Percentiles rank a stretch among this genome's conserved stretches.
Conservation (phyloP, 2,888 invertebrate genomes). For the Amblyteles armatorius region DNA sequence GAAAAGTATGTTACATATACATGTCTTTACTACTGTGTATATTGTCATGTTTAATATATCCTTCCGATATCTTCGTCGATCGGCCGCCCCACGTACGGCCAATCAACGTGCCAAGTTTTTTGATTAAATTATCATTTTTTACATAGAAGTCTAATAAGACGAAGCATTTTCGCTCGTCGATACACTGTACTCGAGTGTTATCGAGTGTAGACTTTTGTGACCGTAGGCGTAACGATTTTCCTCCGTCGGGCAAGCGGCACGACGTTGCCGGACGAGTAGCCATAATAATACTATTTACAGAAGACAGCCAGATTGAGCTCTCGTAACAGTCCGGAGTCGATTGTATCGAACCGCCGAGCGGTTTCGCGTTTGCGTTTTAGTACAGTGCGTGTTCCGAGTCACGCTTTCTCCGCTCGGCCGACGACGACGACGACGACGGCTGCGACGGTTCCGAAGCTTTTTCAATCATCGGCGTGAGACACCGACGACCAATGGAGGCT, state of each 20-base stretch:
- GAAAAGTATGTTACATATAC: too few species aligned
- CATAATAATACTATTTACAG: constrained; percentile 20
- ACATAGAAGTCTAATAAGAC: not conserved
- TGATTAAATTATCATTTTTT: not conserved
- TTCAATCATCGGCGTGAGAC: constrained; percentile 58
- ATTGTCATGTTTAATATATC: not conserved
- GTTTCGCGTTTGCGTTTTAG: not conserved
- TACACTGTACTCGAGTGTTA: not conserved
- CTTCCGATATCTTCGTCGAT: not conserved
- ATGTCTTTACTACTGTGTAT: too few species aligned
- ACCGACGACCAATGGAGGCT: constrained; percentile 33
- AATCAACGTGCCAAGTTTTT: too few species aligned
- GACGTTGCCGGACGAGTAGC: constrained; percentile 23
- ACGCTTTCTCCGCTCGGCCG: constrained; percentile 60
- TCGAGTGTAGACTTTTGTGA: constrained; percentile 5
- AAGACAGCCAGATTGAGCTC: constrained; percentile 15
- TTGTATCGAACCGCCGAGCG: constrained; percentile 34
- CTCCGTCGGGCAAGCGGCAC: not conserved
- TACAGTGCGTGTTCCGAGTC: constrained; percentile 40
- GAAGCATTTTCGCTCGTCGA: not conserved
- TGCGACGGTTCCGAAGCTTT: constrained; percentile 19
- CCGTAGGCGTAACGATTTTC: constrained; percentile 23
- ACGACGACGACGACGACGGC: constrained; percentile 4
- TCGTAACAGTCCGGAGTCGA: constrained; percentile 41
- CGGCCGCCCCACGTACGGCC: too few species aligned